Evolutionary conservation across 2,888 invertebrate species (phyloP), one percentile per base, ranked within the genome.

Genomic region (Empis livida): DNA sequence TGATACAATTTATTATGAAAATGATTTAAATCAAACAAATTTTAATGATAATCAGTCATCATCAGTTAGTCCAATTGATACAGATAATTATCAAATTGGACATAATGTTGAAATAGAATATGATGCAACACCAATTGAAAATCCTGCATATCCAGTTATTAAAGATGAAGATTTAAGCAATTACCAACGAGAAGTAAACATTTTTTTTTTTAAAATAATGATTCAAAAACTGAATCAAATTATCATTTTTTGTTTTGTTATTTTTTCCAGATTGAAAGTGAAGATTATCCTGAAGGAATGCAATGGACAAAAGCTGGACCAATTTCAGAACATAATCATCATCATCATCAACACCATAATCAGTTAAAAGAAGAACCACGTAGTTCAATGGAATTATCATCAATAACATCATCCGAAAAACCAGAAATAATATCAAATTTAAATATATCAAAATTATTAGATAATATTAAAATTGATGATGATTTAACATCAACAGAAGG

Each of bases 111-210:
- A 63, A 11, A 59, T 59, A 11, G 65, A 65, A 30, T 64, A 67
- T 8, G 56, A 58, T 8, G 56, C 56, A 27, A 56, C 60, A 20
- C 59, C 59, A 16, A 52, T 57, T 38, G 65, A 66, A 45, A 75
- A 75, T 61, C 75, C 75, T 0, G 74, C 73, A 4, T 75, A 75
- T 61, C 75, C 75, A 2, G 71, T 71, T 2, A 60, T 75, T 47
- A 72, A 73, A 5, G 74, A 72, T 6, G 75, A 75, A 49, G 70
- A 74, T 46, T 71, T 75, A 57, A 71, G 68, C 49, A 53, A 52
- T 40, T 53, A 54, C n/a, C 55, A 64, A 11, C 45, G 45, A 14
- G 45, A 47, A 6, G 44, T 27, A 27, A 27, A 9, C 6, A 5
- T 20, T 20, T n/a, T n/a, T n/a, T n/a, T n/a, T n/a, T n/a, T n/a